These are phyloP conservation scores for Phenganax marumi DNA, from an alignment of 92 coral and sea anemone species.

Conservation along the genomic window DNA sequence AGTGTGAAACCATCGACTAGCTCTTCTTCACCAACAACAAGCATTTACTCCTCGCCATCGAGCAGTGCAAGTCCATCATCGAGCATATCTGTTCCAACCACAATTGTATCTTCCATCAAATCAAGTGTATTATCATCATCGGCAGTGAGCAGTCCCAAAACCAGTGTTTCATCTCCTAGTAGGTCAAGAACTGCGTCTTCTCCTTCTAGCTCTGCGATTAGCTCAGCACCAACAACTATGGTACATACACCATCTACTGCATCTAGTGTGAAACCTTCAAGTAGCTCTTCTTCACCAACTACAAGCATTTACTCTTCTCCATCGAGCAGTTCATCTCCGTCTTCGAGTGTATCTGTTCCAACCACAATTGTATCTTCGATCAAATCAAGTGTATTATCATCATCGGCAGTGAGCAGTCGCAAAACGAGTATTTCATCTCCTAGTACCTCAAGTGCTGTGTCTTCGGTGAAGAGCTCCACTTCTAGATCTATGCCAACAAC, in stretches of 20 bases:
- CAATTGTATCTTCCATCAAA: constrained; percentile 14
- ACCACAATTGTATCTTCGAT: constrained; percentile 15
- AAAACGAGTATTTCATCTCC: too few species aligned
- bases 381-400: constrained; percentile 21
- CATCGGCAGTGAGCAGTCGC: neutral
- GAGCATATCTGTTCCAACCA: constrained; percentile 33
- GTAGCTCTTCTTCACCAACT: constrained; percentile 12
- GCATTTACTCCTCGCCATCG: constrained; percentile 6
- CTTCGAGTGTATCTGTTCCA: neutral
- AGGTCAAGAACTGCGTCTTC: neutral
- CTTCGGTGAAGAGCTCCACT: neutral
- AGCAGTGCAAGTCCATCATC: neutral
- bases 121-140: constrained; percentile 13
- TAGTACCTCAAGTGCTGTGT: neutral
- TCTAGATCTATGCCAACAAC: constrained; percentile 25
- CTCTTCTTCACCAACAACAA: constrained; percentile 18
- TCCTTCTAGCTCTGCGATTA: neutral
- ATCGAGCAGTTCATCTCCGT: neutral
- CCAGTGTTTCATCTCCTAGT: constrained; percentile 13
- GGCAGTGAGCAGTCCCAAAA: constrained; percentile 2
- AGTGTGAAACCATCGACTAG: constrained; percentile 17
- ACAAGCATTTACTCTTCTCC: constrained; percentile 27
- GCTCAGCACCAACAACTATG: constrained; percentile 15
- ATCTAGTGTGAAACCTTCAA: constrained; percentile 10
- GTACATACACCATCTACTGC: constrained; percentile 12